Evolutionary conservation across 2,113 vertebrate species (phyloP).

Genomic region (Accipiter virgatus): DNA sequence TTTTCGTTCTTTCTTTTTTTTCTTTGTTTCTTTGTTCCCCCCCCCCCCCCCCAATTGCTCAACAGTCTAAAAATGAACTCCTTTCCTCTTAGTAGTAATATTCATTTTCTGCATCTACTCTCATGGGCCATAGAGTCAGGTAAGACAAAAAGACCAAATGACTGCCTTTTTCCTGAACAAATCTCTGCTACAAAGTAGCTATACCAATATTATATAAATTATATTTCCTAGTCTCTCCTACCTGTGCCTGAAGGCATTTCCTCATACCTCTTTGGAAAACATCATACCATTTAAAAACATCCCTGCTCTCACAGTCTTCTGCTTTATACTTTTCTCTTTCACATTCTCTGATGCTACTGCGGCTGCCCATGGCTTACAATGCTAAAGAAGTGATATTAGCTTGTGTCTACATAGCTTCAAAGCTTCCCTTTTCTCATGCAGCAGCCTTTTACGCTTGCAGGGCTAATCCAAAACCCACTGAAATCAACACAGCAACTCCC

Average conservation of each 20-base stretch:
- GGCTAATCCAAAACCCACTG: neutral
- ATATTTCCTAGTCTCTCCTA: neutral
- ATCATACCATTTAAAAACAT: neutral
- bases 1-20: neutral
- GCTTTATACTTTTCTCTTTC: neutral
- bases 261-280: neutral
- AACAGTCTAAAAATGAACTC: neutral
- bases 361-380: neutral
- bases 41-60: neutral
- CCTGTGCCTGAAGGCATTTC: slow-evolving; percentile 7
- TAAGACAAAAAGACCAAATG: neutral
- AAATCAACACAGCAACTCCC: neutral
- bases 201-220: neutral
- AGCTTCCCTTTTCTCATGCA: neutral
- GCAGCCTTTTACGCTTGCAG: neutral
- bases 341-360: neutral
- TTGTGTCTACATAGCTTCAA: neutral
- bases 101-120: neutral
- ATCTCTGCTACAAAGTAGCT: neutral
- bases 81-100: neutral
- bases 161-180: neutral
- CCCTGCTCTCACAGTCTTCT: neutral
- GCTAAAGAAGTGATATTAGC: neutral
- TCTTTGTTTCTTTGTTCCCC: neutral
- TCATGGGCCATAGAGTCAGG: neutral